Evolutionary conservation across 2,113 vertebrate genomes (phyloP).

Genomic region (Cyanocitta stelleri): DNA sequence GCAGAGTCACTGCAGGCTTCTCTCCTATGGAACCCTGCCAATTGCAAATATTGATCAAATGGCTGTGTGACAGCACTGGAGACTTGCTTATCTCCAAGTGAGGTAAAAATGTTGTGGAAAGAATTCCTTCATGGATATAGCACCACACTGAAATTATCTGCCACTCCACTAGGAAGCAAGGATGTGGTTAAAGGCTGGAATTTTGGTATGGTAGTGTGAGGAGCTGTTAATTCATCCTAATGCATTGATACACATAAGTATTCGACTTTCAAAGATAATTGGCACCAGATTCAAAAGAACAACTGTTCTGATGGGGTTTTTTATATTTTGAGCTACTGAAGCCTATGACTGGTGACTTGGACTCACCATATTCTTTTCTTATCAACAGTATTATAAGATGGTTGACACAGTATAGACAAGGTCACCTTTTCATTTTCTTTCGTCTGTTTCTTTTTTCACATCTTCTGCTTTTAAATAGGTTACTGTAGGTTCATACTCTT

Average conservation of each 20-base stretch:
- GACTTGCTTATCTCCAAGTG: conserved; percentile 16
- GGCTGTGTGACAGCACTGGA: not conserved
- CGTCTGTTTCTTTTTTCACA: not conserved
- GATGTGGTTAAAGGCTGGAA: not conserved
- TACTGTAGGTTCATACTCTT: not conserved
- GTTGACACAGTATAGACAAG: conserved; percentile 36
- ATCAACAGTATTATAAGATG: not conserved
- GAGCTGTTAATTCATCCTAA: not conserved
- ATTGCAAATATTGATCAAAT: conserved; percentile 18
- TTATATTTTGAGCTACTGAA: conserved; percentile 18
- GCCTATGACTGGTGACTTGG: conserved; percentile 3
- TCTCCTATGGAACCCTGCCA: conserved; percentile 2
- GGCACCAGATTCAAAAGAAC: conserved; percentile 4
- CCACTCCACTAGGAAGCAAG: not conserved
- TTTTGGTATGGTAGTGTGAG: not conserved
- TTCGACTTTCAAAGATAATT: conserved; percentile 48
- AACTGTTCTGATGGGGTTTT: not conserved
- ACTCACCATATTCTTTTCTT: not conserved
- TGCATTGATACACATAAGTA: not conserved
- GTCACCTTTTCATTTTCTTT: conserved; percentile 42
- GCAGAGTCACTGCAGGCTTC: conserved; percentile 19
- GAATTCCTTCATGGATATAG: not conserved
- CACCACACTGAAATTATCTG: not conserved
- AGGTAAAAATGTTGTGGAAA: conserved; percentile 3
- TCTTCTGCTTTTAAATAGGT: conserved; percentile 7